These are phyloP conservation scores for Gnathonemus longibarbis DNA, from an alignment of 2,113 vertebrate species.

Conservation along the genomic window DNA sequence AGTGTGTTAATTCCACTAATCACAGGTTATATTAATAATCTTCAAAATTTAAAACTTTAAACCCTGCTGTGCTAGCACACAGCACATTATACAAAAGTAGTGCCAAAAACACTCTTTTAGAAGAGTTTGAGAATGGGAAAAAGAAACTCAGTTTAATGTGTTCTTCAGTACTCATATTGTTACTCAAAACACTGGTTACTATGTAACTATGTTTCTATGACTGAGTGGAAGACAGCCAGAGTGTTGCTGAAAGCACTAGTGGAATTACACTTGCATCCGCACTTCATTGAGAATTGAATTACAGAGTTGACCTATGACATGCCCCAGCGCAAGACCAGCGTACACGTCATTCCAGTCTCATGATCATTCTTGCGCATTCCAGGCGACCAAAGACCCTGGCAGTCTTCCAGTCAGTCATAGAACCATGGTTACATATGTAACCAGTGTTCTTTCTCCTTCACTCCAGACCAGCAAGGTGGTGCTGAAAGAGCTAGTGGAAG, in stretches of 20 bases:
- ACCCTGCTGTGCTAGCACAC: background rate
- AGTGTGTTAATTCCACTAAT: background rate
- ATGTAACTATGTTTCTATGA: too few species aligned
- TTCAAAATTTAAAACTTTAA: background rate
- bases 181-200: background rate
- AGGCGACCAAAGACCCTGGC: too few species aligned
- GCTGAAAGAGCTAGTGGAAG: too few species aligned
- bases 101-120: background rate
- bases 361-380: too few species aligned
- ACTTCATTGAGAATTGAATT: background rate
- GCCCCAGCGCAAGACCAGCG: too few species aligned
- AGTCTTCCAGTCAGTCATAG: too few species aligned
- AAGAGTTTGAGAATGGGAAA: background rate
- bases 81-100: background rate
- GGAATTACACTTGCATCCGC: background rate
- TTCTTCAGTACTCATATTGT: background rate
- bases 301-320: background rate
- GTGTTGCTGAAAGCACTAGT: background rate
- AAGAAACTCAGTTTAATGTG: background rate
- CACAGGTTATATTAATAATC: background rate
- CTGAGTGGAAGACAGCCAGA: background rate
- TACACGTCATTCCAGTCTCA: too few species aligned
- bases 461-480: too few species aligned
- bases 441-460: too few species aligned
- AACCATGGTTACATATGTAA: too few species aligned